Evolutionary conservation across 2,797 vertebrate species (phyloP).

Genomic region (Spinus olivaceus): DNA sequence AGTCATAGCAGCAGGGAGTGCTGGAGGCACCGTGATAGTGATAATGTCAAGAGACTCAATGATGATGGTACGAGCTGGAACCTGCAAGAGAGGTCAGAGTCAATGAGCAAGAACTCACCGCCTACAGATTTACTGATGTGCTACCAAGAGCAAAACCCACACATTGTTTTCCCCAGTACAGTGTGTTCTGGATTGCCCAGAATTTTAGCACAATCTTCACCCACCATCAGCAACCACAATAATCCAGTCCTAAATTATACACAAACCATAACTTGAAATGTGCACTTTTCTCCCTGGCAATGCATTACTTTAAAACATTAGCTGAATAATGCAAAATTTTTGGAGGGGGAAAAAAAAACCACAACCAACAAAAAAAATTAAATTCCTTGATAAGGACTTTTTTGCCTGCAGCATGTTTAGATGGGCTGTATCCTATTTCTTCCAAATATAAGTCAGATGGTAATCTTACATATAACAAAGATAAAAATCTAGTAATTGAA

Average conservation of each 20-base stretch:
- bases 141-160: neutral
- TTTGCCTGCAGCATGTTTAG: neutral
- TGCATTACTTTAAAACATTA: neutral
- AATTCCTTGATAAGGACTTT: neutral
- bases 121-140: neutral
- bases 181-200: neutral
- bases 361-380: neutral
- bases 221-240: neutral
- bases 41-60: slow-evolving; percentile 96
- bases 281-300: neutral
- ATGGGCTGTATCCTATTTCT: neutral
- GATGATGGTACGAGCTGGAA: slow-evolving; percentile 83
- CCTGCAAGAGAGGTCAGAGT: slow-evolving; percentile 68
- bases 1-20: slow-evolving; percentile 95
- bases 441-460: neutral
- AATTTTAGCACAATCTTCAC: neutral
- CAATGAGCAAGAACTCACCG: neutral
- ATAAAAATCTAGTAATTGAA: neutral
- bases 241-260: neutral
- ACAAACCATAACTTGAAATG: neutral
- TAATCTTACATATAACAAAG: neutral
- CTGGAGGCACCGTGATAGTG: slow-evolving; percentile 97
- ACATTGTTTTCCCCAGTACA: neutral
- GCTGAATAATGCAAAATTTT: neutral
- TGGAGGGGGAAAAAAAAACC: neutral